Conservation (phyloP, 2,888 invertebrate genomes). For the Thecocarcelia acutangulata region DNA sequence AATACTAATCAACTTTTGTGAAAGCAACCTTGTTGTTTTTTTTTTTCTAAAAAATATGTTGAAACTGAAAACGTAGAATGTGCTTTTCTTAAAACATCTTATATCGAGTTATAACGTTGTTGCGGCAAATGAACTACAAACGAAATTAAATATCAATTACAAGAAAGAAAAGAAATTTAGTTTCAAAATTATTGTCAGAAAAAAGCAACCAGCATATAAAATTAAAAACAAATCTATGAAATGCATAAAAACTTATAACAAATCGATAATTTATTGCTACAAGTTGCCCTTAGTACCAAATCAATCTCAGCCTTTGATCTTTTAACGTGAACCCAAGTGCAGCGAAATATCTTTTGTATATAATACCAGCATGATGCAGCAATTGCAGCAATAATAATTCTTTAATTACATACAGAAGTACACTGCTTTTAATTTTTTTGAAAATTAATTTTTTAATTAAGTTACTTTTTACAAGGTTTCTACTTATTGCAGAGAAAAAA, state of each 20-base stretch:
- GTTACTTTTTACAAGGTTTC: conserved; percentile 5
- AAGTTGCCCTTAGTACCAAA: background rate
- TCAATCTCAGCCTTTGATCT: conserved; percentile 47
- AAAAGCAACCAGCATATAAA: background rate
- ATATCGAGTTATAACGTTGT: too few relatives aligned
- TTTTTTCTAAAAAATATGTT: too few relatives aligned
- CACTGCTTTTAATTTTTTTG: conserved; percentile 24
- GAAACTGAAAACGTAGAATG: too few relatives aligned
- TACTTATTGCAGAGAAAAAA: conserved; percentile 12
- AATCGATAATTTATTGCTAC: conserved; percentile 32
- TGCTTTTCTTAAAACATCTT: too few relatives aligned
- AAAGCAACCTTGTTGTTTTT: too few relatives aligned
- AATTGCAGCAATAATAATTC: background rate
- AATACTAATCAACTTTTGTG: too few relatives aligned
- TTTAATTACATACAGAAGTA: background rate
- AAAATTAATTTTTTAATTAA: conserved; percentile 19
- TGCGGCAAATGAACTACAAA: too few relatives aligned
- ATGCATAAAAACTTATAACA: conserved; percentile 14
- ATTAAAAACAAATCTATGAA: background rate
- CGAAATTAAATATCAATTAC: too few relatives aligned
- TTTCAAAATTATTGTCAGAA: too few relatives aligned
- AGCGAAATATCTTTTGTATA: background rate
- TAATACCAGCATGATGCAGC: conserved; percentile 34
- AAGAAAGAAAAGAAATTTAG: too few relatives aligned
- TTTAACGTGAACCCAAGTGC: conserved; percentile 1